A percentile compares a stretch with the other conserved stretches of the same genome.
phyloP scores from a whole-genome alignment of 1,140 invertebrate species.

The Schlechtendalia chinensis region DNA sequence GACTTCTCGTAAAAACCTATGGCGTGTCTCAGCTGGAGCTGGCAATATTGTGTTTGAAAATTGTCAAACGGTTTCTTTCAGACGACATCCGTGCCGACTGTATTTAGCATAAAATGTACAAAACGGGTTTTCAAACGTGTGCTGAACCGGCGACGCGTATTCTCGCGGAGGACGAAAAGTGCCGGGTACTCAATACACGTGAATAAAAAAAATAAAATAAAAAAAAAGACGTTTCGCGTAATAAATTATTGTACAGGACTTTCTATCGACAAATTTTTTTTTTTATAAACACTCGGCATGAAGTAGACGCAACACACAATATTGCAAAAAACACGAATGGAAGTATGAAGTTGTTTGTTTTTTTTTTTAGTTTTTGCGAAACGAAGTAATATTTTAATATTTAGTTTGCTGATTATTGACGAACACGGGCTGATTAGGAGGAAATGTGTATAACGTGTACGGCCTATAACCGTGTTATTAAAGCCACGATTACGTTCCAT shows the following conservation, averaged over 20 bases:
- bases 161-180: background rate
- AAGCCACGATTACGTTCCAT: slow-evolving; percentile 6
- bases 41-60: background rate
- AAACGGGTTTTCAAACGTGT: slow-evolving; percentile 20
- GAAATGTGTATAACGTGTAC: background rate
- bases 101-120: slow-evolving; percentile 22
- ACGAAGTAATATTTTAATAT: too few relatives aligned
- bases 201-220: background rate
- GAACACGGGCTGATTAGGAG: too few relatives aligned
- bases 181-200: background rate
- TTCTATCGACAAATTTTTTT: background rate
- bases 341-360: too few relatives aligned
- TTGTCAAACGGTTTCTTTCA: slow-evolving; percentile 2
- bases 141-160: background rate
- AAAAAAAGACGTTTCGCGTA: too few relatives aligned
- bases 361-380: too few relatives aligned
- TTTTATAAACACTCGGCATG: background rate
- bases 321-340: too few relatives aligned
- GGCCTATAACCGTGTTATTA: slow-evolving; percentile 4
- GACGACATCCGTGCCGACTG: background rate
- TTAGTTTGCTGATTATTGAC: background rate
- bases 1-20: too few relatives aligned
- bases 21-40: background rate
- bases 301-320: background rate
- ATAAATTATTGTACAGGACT: background rate